Conservation (phyloP, 2,888 invertebrate species). For the Ischnura elegans region DNA sequence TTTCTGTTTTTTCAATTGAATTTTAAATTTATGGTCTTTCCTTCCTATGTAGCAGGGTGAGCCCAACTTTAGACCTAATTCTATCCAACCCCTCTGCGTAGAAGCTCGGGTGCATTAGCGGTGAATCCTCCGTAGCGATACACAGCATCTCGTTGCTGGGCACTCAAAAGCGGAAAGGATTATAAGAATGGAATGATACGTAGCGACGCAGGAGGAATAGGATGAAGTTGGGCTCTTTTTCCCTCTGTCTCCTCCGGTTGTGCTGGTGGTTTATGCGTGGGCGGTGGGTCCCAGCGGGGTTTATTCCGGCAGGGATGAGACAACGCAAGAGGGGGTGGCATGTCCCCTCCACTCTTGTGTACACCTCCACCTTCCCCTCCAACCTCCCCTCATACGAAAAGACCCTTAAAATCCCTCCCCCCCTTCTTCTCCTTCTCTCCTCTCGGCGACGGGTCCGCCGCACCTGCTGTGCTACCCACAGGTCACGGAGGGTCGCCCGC, state of each 20-base stretch:
- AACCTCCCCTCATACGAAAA: not conserved
- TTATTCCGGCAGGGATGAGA: constrained; percentile 20
- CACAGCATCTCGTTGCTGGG: not conserved
- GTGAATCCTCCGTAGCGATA: not conserved
- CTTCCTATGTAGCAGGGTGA: too few relatives aligned
- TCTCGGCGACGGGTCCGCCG: not conserved
- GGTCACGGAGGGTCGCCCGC: constrained; percentile 55
- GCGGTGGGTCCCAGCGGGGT: not conserved
- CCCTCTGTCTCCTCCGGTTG: not conserved
- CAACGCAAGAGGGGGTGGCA: not conserved
- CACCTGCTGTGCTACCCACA: constrained; percentile 52
- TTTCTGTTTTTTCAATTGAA: too few relatives aligned
- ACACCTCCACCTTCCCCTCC: not conserved
- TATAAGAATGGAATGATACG: not conserved
- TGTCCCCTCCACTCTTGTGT: not conserved
- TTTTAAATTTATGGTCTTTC: too few relatives aligned
- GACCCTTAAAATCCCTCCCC: constrained; percentile 2
- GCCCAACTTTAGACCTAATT: too few relatives aligned
- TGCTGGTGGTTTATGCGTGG: constrained; percentile 11
- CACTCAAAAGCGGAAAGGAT: not conserved
- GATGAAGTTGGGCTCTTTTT: not conserved
- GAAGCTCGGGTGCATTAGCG: not conserved
- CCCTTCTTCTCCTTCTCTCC: not conserved
- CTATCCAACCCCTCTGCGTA: too few relatives aligned
- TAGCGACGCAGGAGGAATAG: not conserved